Conservation (phyloP, 1,140 invertebrate species). For the Habropoda laboriosa region DNA sequence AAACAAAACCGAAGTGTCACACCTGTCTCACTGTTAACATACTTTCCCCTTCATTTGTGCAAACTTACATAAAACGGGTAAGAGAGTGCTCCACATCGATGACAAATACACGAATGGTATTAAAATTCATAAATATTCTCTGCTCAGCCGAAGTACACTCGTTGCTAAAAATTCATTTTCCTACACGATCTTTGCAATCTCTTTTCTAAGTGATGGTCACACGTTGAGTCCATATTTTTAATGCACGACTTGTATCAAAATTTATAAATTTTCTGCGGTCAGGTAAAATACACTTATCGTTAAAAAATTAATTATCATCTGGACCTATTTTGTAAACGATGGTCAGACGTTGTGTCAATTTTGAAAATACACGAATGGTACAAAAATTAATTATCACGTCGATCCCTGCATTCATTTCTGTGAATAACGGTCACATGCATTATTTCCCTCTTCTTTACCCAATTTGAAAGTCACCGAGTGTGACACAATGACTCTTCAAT, state of each 20-base stretch:
- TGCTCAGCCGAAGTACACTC: no score
- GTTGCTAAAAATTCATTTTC: no score
- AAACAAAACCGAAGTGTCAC: no score
- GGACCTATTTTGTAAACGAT: no score
- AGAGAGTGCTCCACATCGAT: not conserved
- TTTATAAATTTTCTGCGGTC: no score
- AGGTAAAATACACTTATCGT: no score
- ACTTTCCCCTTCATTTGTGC: not conserved
- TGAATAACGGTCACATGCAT: constrained; percentile 4
- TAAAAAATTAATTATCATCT: no score
- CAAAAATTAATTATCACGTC: constrained; percentile 15
- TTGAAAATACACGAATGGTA: not conserved
- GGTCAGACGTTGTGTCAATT: no score
- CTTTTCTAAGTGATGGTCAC: no score
- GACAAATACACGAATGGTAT: not conserved
- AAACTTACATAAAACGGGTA: not conserved
- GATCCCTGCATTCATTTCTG: constrained; percentile 2
- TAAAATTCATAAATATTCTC: constrained; percentile 10
- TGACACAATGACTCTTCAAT: not conserved
- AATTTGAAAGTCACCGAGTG: not conserved
- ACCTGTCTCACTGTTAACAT: not conserved
- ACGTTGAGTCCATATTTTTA: no score
- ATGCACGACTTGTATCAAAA: no score
- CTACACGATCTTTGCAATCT: no score
- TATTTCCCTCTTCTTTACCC: not conserved